These are phyloP conservation scores for Sogatella furcifera DNA, from an alignment of 1,140 invertebrate genomes.

Conservation along the genomic window DNA sequence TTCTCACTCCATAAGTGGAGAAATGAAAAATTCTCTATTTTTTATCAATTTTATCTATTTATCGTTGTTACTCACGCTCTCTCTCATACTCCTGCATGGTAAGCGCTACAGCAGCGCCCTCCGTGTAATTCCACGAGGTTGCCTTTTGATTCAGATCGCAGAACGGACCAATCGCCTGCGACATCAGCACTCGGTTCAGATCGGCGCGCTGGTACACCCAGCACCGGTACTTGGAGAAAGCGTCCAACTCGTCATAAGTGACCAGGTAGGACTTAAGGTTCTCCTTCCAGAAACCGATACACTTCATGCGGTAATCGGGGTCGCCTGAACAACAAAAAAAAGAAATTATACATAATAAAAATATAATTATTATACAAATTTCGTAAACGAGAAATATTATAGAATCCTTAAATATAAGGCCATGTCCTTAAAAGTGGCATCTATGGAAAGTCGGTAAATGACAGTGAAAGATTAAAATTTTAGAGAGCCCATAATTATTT, in stretches of 20 bases:
- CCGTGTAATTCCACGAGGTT: slow-evolving; percentile 70
- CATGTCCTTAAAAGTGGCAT: no score
- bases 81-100: slow-evolving; percentile 87
- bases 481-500: no score
- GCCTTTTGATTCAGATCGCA: slow-evolving; percentile 88
- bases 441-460: no score
- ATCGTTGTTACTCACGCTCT: slow-evolving; percentile 58
- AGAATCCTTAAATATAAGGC: no score
- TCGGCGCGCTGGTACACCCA: slow-evolving; percentile 96
- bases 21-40: no score
- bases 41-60: no score
- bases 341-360: no score
- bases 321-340: slow-evolving; percentile 60
- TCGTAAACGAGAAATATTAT: no score
- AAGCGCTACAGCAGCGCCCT: slow-evolving; percentile 83
- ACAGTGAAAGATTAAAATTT: no score
- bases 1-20: no score
- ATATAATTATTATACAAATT: no score
- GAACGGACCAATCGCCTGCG: slow-evolving; percentile 80
- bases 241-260: slow-evolving; percentile 92
- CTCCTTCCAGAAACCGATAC: slow-evolving; percentile 96
- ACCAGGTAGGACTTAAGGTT: slow-evolving; percentile 95
- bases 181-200: slow-evolving; percentile 82
- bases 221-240: slow-evolving; percentile 90
- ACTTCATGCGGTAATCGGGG: slow-evolving; percentile 93